Conservation (phyloP, 2,888 invertebrate species). For the Chelonus formosanus region DNA sequence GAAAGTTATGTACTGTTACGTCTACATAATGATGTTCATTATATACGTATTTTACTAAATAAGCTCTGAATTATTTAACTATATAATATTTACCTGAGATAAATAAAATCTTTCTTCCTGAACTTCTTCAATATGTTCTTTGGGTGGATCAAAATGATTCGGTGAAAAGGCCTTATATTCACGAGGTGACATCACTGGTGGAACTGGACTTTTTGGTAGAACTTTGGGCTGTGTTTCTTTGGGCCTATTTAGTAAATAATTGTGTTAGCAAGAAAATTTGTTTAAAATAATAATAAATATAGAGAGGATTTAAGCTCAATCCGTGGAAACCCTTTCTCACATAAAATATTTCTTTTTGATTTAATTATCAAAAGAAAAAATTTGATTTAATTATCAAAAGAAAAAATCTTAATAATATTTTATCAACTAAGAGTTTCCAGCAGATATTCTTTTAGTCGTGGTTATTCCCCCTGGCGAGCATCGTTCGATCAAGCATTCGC, state of each 20-base stretch:
- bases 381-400: background rate
- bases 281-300: no score
- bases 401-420: background rate
- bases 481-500: constrained; percentile 33
- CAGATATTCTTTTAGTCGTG: constrained; percentile 18
- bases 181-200: constrained; percentile 34
- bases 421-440: background rate
- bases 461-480: constrained; percentile 30
- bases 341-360: constrained; percentile 1
- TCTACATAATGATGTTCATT: background rate
- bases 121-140: constrained; percentile 59
- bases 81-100: constrained; percentile 54
- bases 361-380: no score
- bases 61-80: constrained; percentile 2
- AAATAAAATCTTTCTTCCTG: constrained; percentile 59
- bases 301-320: constrained; percentile 33
- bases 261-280: background rate
- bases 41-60: background rate
- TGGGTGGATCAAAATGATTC: constrained; percentile 50
- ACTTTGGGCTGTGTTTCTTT: constrained; percentile 52
- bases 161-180: constrained; percentile 51
- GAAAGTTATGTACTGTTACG: background rate
- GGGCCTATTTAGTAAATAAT: constrained; percentile 41
- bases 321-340: constrained; percentile 35
- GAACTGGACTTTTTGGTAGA: constrained; percentile 33